Evolutionary conservation across 2,888 invertebrate species (phyloP), one percentile per base, ranked within the genome.

Genomic region (Pemphredon lugubris): DNA sequence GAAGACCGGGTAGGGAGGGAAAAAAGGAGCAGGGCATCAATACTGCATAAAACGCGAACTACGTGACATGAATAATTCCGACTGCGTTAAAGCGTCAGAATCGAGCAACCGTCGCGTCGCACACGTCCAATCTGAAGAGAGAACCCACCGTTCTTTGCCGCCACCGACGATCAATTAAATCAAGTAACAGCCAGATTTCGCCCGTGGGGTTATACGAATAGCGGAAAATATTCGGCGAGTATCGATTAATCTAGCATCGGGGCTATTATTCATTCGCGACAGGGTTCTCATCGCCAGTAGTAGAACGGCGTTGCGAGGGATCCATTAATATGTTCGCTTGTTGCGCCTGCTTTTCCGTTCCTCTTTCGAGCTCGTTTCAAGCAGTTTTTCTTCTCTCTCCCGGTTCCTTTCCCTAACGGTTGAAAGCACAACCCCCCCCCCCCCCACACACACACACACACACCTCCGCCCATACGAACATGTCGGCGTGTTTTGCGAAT

Each of bases 1-100:
- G 11, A 4, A 7, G 2, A 2, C 14, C 5, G 1, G 16, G 7
- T 6, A 3, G 2, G 16, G 11, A 34, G 16, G 4, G 34, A n/a
- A 34, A 23, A 2, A 20, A 44, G 3, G 30, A 21, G 40, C 9
- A 61, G 67, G 69, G 71, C 69, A 77, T 71, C 83, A 81, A 85
- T 83, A 79, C 76, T 77, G 81, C 82, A 86, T 85, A 84, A 86
- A 87, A 85, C 83, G 81, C 81, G 75, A 76, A 80, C 80, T 83
- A 87, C 87, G 87, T 87, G 87, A 86, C 85, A 86, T 87, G 87
- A 87, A 87, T 87, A 84, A 87, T 87, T 87, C 86, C 64, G 54
- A 14, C 14, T 60, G 74, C 68, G 80, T 80, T 83, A 79, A 73
- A 79, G 75, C 69, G 69, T 53, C 59, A 39, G 32, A 71, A 65